Percentiles rank a stretch among this genome's conserved stretches.
These are phyloP conservation scores for Ctenicera cuprea DNA, from an alignment of 2,888 invertebrate genomes.

Conservation along the genomic window DNA sequence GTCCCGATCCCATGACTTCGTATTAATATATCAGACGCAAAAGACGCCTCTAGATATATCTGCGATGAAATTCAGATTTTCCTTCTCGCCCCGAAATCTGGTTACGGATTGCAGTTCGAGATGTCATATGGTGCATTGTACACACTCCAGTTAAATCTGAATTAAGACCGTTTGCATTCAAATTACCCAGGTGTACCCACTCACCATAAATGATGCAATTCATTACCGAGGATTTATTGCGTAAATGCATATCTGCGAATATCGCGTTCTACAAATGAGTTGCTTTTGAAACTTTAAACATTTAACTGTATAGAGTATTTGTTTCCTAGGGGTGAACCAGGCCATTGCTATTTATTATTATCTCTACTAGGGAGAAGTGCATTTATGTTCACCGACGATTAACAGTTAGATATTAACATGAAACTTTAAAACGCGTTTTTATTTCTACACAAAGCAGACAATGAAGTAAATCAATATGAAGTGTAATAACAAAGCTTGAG, in stretches of 20 bases:
- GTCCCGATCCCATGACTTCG: slow-evolving; percentile 63
- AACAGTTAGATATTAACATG: slow-evolving; percentile 18
- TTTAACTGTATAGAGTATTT: neutral
- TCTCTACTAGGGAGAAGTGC: neutral
- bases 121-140: slow-evolving; percentile 48
- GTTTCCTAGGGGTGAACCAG: slow-evolving; percentile 20
- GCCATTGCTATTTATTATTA: neutral
- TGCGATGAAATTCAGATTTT: slow-evolving; percentile 58
- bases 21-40: slow-evolving; percentile 66
- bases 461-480: no score
- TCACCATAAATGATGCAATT: slow-evolving; percentile 45
- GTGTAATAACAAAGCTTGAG: no score
- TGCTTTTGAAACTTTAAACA: slow-evolving; percentile 27
- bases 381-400: slow-evolving; percentile 1
- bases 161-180: slow-evolving; percentile 55
- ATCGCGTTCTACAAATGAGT: slow-evolving; percentile 27
- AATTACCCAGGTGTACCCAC: slow-evolving; percentile 48
- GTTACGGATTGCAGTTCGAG: slow-evolving; percentile 42
- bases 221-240: slow-evolving; percentile 36
- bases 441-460: slow-evolving; percentile 18
- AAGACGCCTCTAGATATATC: slow-evolving; percentile 57
- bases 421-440: slow-evolving; percentile 8
- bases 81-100: slow-evolving; percentile 40
- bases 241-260: slow-evolving; percentile 28
- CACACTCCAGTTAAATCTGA: slow-evolving; percentile 47